Percentiles rank a stretch among this genome's conserved stretches.
Evolutionary conservation across 92 coral and sea anemone species (phyloP).

Genomic region (Palythoa caribaeorum): DNA sequence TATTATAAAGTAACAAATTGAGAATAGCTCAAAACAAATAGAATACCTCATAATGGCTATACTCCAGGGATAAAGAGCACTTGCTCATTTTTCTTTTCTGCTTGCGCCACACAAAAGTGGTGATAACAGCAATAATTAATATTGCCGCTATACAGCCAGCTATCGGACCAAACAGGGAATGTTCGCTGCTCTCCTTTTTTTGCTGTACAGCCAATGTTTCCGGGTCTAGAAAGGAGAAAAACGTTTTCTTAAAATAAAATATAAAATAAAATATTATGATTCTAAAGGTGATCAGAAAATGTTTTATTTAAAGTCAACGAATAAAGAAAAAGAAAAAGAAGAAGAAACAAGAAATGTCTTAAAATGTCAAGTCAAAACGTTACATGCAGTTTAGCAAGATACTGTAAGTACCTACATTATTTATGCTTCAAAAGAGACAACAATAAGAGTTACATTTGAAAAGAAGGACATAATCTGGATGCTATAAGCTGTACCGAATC

Average conservation of each 20-base stretch:
- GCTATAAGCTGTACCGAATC: too few species aligned
- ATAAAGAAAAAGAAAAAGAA: constrained; percentile 19
- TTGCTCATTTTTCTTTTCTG: constrained; percentile 22
- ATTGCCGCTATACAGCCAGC: constrained; percentile 30
- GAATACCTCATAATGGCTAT: background rate
- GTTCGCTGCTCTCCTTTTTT: background rate
- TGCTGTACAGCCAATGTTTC: background rate
- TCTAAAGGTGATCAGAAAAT: too few species aligned
- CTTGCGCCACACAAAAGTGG: constrained; percentile 6
- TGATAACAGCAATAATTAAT: background rate
- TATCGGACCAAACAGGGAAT: constrained; percentile 21
- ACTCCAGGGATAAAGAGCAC: background rate
- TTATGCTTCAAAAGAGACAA: too few species aligned
- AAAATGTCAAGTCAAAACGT: too few species aligned
- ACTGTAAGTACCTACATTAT: too few species aligned
- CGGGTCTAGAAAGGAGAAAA: background rate
- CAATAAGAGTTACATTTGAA: too few species aligned
- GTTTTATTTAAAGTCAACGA: background rate
- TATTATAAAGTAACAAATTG: background rate
- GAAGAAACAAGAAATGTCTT: constrained; percentile 43
- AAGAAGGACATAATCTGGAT: too few species aligned
- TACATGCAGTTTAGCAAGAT: too few species aligned
- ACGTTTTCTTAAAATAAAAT: too few species aligned
- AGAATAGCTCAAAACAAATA: background rate
- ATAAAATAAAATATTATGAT: too few species aligned